Conservation (phyloP, 2,888 invertebrate species). For the Clivina fossor region DNA sequence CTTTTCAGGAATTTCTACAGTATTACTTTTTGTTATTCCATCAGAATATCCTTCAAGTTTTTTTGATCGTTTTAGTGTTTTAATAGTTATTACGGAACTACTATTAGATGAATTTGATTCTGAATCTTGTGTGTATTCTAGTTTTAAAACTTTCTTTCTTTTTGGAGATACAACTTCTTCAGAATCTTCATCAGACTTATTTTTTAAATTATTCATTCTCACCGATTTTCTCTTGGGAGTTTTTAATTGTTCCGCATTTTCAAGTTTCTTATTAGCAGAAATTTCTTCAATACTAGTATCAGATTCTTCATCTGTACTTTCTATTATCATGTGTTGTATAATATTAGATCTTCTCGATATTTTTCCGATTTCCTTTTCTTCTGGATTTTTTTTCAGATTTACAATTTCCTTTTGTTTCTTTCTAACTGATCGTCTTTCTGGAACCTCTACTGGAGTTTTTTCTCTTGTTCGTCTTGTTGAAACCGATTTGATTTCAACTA, state of each 20-base stretch:
- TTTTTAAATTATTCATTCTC: background rate
- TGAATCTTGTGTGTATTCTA: constrained; percentile 8
- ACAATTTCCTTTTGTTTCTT: constrained; percentile 10
- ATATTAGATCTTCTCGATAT: too few relatives aligned
- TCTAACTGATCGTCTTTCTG: constrained; percentile 24
- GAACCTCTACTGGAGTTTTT: background rate
- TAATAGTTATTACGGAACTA: too few relatives aligned
- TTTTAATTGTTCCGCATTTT: too few relatives aligned
- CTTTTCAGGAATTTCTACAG: too few relatives aligned
- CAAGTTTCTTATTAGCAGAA: too few relatives aligned
- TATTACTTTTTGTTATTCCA: too few relatives aligned
- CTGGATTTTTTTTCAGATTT: background rate
- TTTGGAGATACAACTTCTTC: background rate
- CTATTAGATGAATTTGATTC: too few relatives aligned
- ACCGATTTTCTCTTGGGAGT: background rate
- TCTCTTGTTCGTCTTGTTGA: background rate
- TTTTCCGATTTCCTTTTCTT: background rate
- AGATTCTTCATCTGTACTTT: too few relatives aligned
- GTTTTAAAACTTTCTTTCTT: constrained; percentile 7
- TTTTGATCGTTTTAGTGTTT: background rate
- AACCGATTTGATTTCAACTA: background rate
- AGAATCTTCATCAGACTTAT: constrained; percentile 22
- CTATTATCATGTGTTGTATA: too few relatives aligned
- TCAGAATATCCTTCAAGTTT: too few relatives aligned
- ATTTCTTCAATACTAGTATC: too few relatives aligned